Evolutionary conservation across 2,888 invertebrate genomes (phyloP).

Genomic region (Dermolepida albohirtum): DNA sequence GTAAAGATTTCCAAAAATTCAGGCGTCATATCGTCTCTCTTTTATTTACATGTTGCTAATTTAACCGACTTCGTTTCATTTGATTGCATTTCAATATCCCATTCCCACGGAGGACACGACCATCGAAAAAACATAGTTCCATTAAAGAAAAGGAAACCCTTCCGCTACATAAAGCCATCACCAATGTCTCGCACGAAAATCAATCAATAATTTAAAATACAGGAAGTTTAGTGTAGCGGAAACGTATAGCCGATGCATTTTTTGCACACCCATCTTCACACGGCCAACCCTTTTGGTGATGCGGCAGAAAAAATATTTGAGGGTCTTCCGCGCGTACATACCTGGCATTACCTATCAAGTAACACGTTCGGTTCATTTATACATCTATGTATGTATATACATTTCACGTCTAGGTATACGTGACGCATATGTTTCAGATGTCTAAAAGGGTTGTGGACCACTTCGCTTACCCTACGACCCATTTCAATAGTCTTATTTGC

Average conservation of each 20-base stretch:
- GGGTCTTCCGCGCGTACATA: constrained; percentile 12
- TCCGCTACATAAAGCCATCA: constrained; percentile 56
- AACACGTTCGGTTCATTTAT: constrained; percentile 18
- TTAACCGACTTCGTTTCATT: no score
- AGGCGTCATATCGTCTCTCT: no score
- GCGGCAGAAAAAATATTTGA: background rate
- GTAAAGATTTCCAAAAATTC: no score
- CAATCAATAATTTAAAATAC: constrained; percentile 58
- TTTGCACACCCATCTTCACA: constrained; percentile 52
- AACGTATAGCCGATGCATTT: constrained; percentile 50
- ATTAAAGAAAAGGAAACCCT: constrained; percentile 45
- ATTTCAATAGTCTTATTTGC: constrained; percentile 53
- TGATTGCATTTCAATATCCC: no score
- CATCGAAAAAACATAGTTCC: background rate
- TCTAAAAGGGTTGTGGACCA: constrained; percentile 57
- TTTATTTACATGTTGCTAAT: no score
- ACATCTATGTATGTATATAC: constrained; percentile 33
- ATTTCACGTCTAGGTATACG: constrained; percentile 51
- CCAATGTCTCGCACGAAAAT: constrained; percentile 50
- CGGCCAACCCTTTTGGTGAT: constrained; percentile 52
- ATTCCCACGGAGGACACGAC: no score
- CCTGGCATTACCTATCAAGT: constrained; percentile 9
- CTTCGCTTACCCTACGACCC: constrained; percentile 49
- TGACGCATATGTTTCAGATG: constrained; percentile 54
- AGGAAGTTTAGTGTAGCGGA: constrained; percentile 59